phyloP scores from a whole-genome alignment of 2,113 vertebrate species.

The Platysteira castanea region DNA sequence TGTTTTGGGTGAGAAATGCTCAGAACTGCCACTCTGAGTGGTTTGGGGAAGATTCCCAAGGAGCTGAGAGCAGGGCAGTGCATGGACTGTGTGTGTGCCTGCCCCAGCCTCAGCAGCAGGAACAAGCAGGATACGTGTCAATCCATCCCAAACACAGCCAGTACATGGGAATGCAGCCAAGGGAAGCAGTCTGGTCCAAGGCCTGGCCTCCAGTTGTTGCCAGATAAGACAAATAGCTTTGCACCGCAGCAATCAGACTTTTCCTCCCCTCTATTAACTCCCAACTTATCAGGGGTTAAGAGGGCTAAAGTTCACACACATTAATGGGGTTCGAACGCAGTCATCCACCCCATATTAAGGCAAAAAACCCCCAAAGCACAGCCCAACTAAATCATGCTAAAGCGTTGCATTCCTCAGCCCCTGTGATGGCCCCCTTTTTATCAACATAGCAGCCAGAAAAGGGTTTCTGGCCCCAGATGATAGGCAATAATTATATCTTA shows the following conservation, averaged over 20 bases:
- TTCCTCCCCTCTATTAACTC: neutral
- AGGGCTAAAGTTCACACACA: neutral
- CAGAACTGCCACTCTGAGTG: neutral
- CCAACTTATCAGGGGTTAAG: neutral
- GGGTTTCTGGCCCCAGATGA: neutral
- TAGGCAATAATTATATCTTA: neutral
- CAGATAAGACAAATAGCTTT: neutral
- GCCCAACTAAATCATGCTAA: neutral
- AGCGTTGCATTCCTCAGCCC: neutral
- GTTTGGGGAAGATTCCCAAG: neutral
- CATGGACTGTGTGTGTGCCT: fast-evolving
- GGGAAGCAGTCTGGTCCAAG: neutral
- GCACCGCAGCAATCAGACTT: fast-evolving
- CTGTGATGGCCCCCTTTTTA: neutral
- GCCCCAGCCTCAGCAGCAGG: neutral
- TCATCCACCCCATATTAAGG: neutral
- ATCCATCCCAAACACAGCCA: neutral
- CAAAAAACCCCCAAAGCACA: neutral
- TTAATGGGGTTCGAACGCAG: neutral
- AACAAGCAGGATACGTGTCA: neutral
- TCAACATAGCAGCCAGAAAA: neutral
- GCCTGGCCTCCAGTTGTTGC: neutral
- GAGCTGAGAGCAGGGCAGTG: no score
- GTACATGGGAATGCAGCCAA: neutral
- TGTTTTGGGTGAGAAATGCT: neutral